Base-by-base conservation (phyloP, 2,888 invertebrate species). In the Thalpophila matura region DNA sequence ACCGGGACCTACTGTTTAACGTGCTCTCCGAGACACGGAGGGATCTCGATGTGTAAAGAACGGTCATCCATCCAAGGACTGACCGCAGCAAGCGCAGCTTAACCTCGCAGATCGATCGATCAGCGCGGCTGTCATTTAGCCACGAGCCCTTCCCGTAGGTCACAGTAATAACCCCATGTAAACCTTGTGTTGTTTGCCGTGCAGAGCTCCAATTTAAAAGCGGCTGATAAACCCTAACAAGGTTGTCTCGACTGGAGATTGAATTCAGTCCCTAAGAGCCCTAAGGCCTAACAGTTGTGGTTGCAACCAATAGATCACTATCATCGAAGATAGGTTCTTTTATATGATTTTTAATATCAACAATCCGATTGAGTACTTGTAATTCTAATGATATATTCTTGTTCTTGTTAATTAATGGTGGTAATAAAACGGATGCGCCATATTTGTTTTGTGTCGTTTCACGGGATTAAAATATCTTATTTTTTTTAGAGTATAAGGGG, bases 381-480 rank as follows among this genome's bases (percentile, higher is more conserved):
- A n/a, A 46, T 46, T 54, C 22, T 27, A 33, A 27, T 33, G 57
- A 29, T 4, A 10, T 22, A 24, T 37, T 35, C n/a, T n/a, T n/a
- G n/a, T n/a, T n/a, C n/a, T 31, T 29, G 4, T 4, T 14, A 42
- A 1, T 29, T 18, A 59, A 43, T 22, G n/a, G 4, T 20, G 4
- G 4, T 27, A 27, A 27, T 22, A 35, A 42, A 46, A 20, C 9
- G 1, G 38, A 60, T 43, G 16, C 40, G 33, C 50, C 45, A 7
- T 20, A 4, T 29, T 26, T 35, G 29, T 61, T 69, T 46, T 40
- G 45, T 40, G 24, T 51, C 20, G 50, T 40, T 61, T 46, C 29
- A 16, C 9, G 12, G 40, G 16, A 66, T 50, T 38, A 50, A n/a
- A 22, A 31, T 27, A 43, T 68, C 20, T 18, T 16, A 35, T 16